Evolutionary conservation across 2,797 vertebrate species (phyloP).

Genomic region (Gymnothorax javanicus): DNA sequence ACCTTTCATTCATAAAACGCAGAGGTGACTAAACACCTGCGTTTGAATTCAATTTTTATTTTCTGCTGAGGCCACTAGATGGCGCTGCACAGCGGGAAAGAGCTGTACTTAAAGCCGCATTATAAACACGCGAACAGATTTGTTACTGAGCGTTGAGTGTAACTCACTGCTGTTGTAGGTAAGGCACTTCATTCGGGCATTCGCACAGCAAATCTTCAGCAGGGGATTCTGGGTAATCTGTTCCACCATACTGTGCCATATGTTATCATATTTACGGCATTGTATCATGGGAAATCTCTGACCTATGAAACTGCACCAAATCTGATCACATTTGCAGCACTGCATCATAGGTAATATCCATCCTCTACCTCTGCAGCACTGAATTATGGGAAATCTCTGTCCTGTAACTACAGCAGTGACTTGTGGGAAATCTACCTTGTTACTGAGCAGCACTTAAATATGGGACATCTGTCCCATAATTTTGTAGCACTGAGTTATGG

Average conservation of each 20-base stretch:
- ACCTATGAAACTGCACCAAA: neutral
- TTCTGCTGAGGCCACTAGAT: conserved; percentile 18
- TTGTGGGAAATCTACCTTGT: too few species aligned
- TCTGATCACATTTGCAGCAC: neutral
- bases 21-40: neutral
- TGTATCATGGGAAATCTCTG: neutral
- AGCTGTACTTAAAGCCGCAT: neutral
- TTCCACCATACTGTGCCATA: neutral
- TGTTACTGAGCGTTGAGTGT: neutral
- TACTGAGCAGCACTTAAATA: too few species aligned
- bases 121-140: neutral
- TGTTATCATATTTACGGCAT: neutral
- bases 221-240: neutral
- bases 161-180: conserved; percentile 16
- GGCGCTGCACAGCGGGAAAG: conserved; percentile 3
- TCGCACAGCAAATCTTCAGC: neutral
- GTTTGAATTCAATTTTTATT: neutral
- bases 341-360: neutral
- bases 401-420: neutral
- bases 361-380: neutral
- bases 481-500: too few species aligned
- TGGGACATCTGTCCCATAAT: too few species aligned
- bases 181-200: neutral
- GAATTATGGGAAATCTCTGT: neutral
- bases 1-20: conserved; percentile 18